A percentile compares a stretch with the other conserved stretches of the same genome.
Evolutionary conservation across 23 tunicate species (phyloP).

Genomic region (Ascidia mentula): DNA sequence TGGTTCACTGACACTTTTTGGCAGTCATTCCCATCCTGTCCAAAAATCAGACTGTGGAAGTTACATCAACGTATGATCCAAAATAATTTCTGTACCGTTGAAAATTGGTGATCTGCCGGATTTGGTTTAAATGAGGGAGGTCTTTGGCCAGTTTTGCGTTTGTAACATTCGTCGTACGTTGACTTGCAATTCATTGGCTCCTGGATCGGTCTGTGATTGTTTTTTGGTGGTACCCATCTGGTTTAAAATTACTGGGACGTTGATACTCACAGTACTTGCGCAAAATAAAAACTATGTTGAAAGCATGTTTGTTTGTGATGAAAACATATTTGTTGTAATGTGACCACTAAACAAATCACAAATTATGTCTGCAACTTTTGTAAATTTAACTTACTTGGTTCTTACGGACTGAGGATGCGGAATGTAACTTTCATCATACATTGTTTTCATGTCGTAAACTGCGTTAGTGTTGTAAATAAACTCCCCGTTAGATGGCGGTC

Average conservation of each 20-base stretch:
- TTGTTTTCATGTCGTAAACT: conserved; percentile 49
- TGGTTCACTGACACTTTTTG: conserved; percentile 34
- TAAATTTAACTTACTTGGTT: conserved; percentile 16
- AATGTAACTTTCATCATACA: conserved; percentile 38
- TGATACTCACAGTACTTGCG: too few species aligned
- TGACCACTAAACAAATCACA: too few species aligned
- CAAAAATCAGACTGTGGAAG: neutral
- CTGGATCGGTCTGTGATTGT: neutral
- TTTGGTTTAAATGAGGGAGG: conserved; percentile 31
- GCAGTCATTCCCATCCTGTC: neutral
- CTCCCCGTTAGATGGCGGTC: conserved; percentile 53
- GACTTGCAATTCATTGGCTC: conserved; percentile 30
- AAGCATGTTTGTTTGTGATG: too few species aligned
- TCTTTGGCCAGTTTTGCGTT: neutral
- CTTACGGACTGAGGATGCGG: conserved; percentile 27
- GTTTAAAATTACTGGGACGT: too few species aligned
- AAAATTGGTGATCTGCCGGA: conserved; percentile 25
- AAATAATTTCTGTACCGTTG: neutral
- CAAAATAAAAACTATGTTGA: too few species aligned
- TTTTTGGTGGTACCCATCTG: conserved; percentile 47
- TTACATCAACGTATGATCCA: neutral
- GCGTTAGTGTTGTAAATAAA: conserved; percentile 32
- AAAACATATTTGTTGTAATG: too few species aligned
- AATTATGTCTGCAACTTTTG: too few species aligned
- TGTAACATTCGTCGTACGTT: conserved; percentile 40